Base-by-base conservation (phyloP, 2,888 invertebrate genomes). In the Gasteruption jaculator region DNA sequence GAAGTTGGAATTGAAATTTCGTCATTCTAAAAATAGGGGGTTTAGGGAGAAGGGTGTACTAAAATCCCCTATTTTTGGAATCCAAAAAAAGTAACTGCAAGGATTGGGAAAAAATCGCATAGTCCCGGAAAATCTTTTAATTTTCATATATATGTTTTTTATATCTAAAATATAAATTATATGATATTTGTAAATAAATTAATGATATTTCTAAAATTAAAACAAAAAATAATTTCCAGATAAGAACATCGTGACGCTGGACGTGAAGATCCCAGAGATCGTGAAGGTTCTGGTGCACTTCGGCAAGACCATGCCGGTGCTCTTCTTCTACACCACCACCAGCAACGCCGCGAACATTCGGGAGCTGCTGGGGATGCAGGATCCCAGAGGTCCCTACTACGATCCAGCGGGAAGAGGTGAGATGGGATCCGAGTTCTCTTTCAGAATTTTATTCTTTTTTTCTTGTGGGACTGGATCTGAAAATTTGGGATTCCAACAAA, bases 261-360 rank as follows among this genome's bases (percentile, higher is more conserved):
- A 81, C 58, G 81, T 91, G 49, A 81, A 82, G 47, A 74, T 78
- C 37, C 75, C 76, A 46, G 83, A 85, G 64, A 80, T 91, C 36
- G 79, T 87, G 2, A 83, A 82, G 73, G 79, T 90, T 48, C 73
- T 88, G 54, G 82, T 82, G 32, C 85, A 88, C 73, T 87, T 89
- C 73, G 83, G 84, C 3, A 85, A 82, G 69, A 72, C 77, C 1
- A 73, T 87, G 66, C 86, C 88, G 5, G 84, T 91, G 2, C 73
- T 93, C 52, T 91, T 91, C 71, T 76, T 91, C 54, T 88, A 88
- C 59, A 81, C 86, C 11, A 78, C 81, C 52, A 79, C 80, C 38
- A 76, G 73, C 31, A 82, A 83, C 63, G 90, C 85, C 11, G 73
- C 73, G 18, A 80, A 78, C 54, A 81, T 92, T 39, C 75, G 91